Conservation (phyloP, 2,797 vertebrate genomes). For the Limnodromus scolopaceus region DNA sequence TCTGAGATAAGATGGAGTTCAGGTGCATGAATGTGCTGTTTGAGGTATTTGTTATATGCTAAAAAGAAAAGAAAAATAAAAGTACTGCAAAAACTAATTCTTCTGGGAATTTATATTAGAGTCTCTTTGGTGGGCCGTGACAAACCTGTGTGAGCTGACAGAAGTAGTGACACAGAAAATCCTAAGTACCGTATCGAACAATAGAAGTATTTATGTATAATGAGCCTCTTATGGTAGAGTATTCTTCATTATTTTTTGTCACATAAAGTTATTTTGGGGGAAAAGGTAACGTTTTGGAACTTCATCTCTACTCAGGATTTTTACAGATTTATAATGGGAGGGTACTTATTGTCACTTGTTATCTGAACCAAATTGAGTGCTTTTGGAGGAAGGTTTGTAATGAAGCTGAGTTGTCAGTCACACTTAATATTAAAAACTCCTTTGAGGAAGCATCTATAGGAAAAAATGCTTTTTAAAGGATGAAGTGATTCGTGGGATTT, state of each 20-base stretch:
- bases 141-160: neutral
- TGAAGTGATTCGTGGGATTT: neutral
- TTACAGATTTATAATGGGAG: neutral
- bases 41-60: neutral
- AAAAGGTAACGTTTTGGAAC: neutral
- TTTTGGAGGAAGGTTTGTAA: neutral
- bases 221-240: neutral
- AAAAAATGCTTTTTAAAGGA: neutral
- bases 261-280: neutral
- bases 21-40: rapidly evolving
- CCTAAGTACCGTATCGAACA: rapidly evolving
- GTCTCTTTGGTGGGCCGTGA: rapidly evolving
- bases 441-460: neutral
- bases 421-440: neutral
- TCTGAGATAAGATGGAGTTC: neutral
- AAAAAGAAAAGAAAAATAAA: neutral
- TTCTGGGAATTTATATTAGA: neutral
- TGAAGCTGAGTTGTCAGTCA: neutral
- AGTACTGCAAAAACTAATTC: neutral
- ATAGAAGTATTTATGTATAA: neutral
- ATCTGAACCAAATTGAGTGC: neutral
- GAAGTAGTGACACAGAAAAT: neutral
- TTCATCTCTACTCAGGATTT: neutral
- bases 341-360: neutral
- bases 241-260: rapidly evolving